Evolutionary conservation across 2,888 invertebrate genomes (phyloP).

Genomic region (Poecilus cupreus): DNA sequence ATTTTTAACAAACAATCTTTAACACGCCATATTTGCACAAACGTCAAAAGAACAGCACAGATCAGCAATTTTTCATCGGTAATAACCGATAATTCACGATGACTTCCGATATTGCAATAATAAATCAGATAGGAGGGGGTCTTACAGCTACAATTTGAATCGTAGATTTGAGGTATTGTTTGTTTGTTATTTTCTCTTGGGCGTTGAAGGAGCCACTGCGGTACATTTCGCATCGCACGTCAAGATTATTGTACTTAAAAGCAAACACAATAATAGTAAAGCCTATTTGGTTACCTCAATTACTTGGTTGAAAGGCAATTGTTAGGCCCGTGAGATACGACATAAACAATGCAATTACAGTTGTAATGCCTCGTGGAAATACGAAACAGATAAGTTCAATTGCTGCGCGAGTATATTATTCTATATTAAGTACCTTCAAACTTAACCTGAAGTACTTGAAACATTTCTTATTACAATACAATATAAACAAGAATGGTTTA

Average conservation of each 20-base stretch:
- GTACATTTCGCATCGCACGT: background rate
- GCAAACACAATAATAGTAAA: background rate
- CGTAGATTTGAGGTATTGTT: too few relatives aligned
- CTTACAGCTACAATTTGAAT: too few relatives aligned
- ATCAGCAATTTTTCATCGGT: too few relatives aligned
- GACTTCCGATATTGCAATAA: too few relatives aligned
- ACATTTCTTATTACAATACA: background rate
- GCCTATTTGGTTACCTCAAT: constrained; percentile 31
- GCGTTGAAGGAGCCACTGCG: too few relatives aligned
- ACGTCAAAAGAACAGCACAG: too few relatives aligned
- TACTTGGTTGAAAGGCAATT: constrained; percentile 12
- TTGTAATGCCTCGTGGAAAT: constrained; percentile 34
- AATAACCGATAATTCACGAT: too few relatives aligned
- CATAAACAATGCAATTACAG: constrained; percentile 38
- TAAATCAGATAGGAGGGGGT: too few relatives aligned
- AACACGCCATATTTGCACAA: too few relatives aligned
- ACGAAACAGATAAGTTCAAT: constrained; percentile 39
- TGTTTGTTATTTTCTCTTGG: too few relatives aligned
- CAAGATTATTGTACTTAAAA: constrained; percentile 11
- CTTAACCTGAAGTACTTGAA: constrained; percentile 2
- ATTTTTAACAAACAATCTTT: too few relatives aligned
- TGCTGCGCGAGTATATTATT: constrained; percentile 16
- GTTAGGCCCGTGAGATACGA: constrained; percentile 31
- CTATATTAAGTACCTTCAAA: background rate
- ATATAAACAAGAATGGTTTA: too few relatives aligned